Conservation (phyloP, 2,113 vertebrate species). For the Nycticorax nycticorax region DNA sequence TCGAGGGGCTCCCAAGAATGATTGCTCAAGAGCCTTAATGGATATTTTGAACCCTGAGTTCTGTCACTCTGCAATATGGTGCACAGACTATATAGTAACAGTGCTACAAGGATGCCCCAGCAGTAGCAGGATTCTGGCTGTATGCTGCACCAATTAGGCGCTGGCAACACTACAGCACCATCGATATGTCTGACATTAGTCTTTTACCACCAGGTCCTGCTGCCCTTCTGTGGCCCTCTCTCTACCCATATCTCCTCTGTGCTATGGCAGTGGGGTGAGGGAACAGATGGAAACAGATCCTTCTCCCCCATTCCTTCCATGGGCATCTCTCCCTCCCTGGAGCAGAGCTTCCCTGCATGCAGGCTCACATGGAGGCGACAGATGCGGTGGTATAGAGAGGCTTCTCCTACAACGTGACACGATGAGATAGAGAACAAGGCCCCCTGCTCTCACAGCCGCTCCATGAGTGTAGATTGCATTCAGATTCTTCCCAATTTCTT, state of each 20-base stretch:
- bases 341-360: neutral
- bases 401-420: neutral
- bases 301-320: neutral
- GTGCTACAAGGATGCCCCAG: neutral
- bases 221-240: neutral
- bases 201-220: neutral
- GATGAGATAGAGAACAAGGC: neutral
- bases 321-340: fast-evolving
- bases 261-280: neutral
- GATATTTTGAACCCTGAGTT: neutral
- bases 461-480: neutral
- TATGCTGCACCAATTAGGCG: fast-evolving
- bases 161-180: neutral
- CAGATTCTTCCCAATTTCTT: neutral
- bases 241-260: neutral
- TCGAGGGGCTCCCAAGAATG: neutral
- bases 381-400: neutral
- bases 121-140: neutral
- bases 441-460: neutral
- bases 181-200: neutral
- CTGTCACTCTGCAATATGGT: neutral
- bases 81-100: neutral
- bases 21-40: neutral
- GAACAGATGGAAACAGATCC: fast-evolving
- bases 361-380: neutral